These are phyloP conservation scores for Ictalurus furcatus DNA, from an alignment of 2,113 vertebrate genomes.

Conservation along the genomic window DNA sequence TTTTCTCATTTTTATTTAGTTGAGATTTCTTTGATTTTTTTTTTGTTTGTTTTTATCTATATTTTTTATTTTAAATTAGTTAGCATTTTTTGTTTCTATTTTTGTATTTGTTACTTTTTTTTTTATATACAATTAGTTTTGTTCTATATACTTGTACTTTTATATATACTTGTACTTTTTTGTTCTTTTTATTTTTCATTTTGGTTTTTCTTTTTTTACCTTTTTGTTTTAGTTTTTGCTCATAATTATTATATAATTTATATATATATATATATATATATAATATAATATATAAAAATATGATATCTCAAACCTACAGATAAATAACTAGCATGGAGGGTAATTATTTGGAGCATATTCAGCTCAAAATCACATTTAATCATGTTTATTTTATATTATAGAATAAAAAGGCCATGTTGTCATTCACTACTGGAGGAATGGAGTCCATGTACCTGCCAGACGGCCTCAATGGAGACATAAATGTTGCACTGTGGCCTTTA, in stretches of 20 bases:
- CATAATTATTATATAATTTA: background rate
- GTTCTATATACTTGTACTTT: no score
- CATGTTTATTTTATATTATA: constrained; percentile 43
- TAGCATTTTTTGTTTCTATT: no score
- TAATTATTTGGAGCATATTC: background rate
- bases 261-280: background rate
- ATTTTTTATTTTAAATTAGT: no score
- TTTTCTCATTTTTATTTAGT: background rate
- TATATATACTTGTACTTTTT: no score
- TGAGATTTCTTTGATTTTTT: background rate
- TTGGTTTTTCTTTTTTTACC: no score
- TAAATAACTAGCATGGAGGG: background rate
- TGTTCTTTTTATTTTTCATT: background rate
- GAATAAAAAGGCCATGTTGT: constrained; percentile 82
- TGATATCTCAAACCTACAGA: background rate
- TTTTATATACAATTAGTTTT: background rate
- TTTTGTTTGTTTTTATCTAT: background rate
- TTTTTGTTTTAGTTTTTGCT: background rate
- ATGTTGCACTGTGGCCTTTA: constrained; percentile 81
- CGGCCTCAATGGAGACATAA: constrained; percentile 83
- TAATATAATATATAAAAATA: no score
- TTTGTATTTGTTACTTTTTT: background rate
- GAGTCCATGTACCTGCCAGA: constrained; percentile 75
- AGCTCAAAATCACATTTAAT: background rate
- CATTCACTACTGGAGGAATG: constrained; percentile 77